These are phyloP conservation scores for Staurois parvus DNA, from an alignment of 2,797 vertebrate genomes.

Conservation along the genomic window DNA sequence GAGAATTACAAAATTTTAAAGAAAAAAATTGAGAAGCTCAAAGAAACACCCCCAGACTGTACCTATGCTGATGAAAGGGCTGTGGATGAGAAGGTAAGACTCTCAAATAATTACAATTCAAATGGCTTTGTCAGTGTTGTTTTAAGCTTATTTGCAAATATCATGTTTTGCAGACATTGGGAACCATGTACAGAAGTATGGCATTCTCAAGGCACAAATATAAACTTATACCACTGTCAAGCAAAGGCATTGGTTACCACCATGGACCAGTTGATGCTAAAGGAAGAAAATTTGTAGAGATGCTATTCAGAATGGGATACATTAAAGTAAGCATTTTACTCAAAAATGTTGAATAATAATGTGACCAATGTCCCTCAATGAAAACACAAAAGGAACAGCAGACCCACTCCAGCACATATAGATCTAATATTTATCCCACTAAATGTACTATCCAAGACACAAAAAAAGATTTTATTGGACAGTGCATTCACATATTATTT, in stretches of 20 bases:
- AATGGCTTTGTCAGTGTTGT: too few species aligned
- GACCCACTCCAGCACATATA: too few species aligned
- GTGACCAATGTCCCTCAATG: too few species aligned
- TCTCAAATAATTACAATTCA: background rate
- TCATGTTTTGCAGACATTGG: conserved; percentile 64
- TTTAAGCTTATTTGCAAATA: background rate
- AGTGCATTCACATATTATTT: too few species aligned
- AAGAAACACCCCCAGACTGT: conserved; percentile 63
- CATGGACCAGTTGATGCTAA: conserved; percentile 58
- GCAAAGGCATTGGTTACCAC: conserved; percentile 67
- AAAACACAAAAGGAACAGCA: too few species aligned
- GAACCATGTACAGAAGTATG: conserved; percentile 48
- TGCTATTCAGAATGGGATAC: conserved; percentile 70
- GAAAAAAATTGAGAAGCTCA: conserved; percentile 61
- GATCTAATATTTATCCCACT: too few species aligned
- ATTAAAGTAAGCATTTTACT: conserved; percentile 62
- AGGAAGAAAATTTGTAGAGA: conserved; percentile 68
- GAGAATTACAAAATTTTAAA: conserved; percentile 58
- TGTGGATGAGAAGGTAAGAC: conserved; percentile 60
- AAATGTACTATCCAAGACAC: too few species aligned
- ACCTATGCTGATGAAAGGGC: conserved; percentile 63
- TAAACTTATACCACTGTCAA: conserved; percentile 41
- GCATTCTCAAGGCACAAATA: background rate
- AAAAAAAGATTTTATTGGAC: too few species aligned
- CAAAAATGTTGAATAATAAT: too few species aligned